Percentiles rank a stretch among this genome's conserved stretches.
These are phyloP conservation scores for Nerophis ophidion DNA, from an alignment of 2,113 vertebrate species.

Conservation along the genomic window DNA sequence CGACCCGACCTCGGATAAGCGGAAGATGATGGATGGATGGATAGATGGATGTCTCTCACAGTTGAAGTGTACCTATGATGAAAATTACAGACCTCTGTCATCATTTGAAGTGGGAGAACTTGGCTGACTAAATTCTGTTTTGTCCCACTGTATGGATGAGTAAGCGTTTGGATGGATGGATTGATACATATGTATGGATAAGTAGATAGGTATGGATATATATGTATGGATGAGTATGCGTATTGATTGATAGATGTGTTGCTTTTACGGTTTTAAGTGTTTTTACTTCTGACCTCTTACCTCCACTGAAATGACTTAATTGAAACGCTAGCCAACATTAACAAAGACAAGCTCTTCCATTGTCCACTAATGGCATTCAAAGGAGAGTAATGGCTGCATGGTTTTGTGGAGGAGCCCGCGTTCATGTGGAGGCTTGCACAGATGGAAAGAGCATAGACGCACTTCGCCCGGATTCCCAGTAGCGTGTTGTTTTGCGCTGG, in stretches of 20 bases:
- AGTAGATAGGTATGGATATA: neutral
- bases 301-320: slow-evolving; percentile 93
- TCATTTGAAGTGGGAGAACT: too few relatives aligned
- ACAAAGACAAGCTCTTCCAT: slow-evolving; percentile 87
- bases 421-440: slow-evolving; percentile 78
- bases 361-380: slow-evolving; percentile 91
- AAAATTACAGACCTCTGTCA: too few relatives aligned
- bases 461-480: slow-evolving; percentile 84
- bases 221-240: too few relatives aligned
- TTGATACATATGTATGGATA: too few relatives aligned
- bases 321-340: slow-evolving; percentile 89
- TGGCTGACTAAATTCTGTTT: too few relatives aligned
- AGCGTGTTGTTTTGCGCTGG: slow-evolving; percentile 93
- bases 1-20: too few relatives aligned
- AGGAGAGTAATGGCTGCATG: slow-evolving; percentile 90
- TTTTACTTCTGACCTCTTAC: slow-evolving; percentile 78
- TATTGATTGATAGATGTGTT: slow-evolving; percentile 15
- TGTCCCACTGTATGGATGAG: too few relatives aligned
- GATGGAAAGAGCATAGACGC: slow-evolving; percentile 75
- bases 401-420: slow-evolving; percentile 82
- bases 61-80: too few relatives aligned
- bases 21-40: too few relatives aligned
- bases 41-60: too few relatives aligned
- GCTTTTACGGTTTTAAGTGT: slow-evolving; percentile 77
- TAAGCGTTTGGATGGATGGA: neutral